These are phyloP conservation scores for Bombyx mandarina DNA, from an alignment of 1,140 invertebrate genomes.

Conservation along the genomic window DNA sequence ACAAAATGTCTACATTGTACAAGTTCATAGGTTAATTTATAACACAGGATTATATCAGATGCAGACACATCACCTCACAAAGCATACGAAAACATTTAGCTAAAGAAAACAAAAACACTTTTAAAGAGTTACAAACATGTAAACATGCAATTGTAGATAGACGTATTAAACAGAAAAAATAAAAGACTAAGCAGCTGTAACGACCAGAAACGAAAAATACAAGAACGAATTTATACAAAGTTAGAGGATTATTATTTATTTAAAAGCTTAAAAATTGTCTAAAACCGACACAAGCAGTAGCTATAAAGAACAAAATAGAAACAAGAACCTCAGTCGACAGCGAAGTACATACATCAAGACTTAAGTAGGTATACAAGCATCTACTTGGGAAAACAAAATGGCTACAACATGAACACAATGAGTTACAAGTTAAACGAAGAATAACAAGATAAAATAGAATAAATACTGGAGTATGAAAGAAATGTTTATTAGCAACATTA, in stretches of 20 bases:
- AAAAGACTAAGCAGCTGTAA: slow-evolving; percentile 2
- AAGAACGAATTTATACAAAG: too few species aligned
- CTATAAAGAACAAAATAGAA: too few species aligned
- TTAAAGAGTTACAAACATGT: slow-evolving; percentile 1
- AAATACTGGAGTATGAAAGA: too few species aligned
- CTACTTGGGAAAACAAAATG: neutral
- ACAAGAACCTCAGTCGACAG: too few species aligned
- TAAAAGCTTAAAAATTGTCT: too few species aligned
- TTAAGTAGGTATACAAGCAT: too few species aligned
- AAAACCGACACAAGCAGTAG: too few species aligned
- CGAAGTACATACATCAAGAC: too few species aligned
- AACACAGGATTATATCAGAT: slow-evolving; percentile 5
- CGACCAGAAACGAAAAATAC: neutral
- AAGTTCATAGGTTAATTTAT: neutral
- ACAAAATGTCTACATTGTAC: neutral
- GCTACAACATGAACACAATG: neutral
- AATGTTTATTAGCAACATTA: too few species aligned
- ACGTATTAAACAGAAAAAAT: neutral
- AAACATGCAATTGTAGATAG: neutral
- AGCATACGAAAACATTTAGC: neutral
- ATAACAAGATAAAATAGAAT: too few species aligned
- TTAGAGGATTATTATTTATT: too few species aligned
- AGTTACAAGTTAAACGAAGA: neutral
- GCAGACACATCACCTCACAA: slow-evolving; percentile 1
- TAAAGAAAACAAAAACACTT: neutral